phyloP scores from a whole-genome alignment of 2,113 vertebrate genomes.

The Scomber scombrus region DNA sequence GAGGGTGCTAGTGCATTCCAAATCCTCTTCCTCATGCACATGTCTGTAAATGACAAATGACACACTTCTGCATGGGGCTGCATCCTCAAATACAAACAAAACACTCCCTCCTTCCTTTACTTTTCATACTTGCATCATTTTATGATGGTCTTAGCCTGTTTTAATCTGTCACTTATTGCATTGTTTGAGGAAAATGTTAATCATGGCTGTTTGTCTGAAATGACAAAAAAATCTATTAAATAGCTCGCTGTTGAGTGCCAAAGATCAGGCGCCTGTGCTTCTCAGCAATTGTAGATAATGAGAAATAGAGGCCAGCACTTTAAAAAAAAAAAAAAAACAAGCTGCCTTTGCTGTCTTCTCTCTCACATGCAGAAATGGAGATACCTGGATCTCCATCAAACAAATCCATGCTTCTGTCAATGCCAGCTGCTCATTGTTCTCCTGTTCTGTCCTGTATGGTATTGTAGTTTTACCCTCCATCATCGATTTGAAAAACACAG shows the following conservation, averaged over 20 bases:
- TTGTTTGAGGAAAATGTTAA: neutral
- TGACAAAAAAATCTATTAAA: neutral
- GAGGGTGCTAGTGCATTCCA: constrained; percentile 74
- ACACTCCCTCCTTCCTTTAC: neutral
- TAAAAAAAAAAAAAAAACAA: neutral
- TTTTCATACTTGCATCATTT: neutral
- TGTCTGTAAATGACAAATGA: neutral
- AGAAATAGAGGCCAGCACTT: neutral
- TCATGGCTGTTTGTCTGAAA: neutral
- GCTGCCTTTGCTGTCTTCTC: neutral
- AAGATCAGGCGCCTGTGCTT: neutral
- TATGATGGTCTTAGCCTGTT: neutral
- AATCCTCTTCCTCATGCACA: constrained; percentile 8
- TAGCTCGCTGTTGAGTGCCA: neutral
- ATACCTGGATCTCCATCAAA: neutral
- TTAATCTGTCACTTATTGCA: neutral
- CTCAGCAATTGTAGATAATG: neutral
- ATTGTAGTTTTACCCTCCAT: neutral
- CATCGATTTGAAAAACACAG: neutral
- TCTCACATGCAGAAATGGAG: neutral
- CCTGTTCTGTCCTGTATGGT: neutral
- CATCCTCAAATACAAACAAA: neutral
- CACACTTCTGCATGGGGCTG: neutral
- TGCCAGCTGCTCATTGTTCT: too few relatives aligned
- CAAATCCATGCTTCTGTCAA: neutral